Conservation (phyloP, 2,113 vertebrate species). For the Hippocampus zosterae region DNA sequence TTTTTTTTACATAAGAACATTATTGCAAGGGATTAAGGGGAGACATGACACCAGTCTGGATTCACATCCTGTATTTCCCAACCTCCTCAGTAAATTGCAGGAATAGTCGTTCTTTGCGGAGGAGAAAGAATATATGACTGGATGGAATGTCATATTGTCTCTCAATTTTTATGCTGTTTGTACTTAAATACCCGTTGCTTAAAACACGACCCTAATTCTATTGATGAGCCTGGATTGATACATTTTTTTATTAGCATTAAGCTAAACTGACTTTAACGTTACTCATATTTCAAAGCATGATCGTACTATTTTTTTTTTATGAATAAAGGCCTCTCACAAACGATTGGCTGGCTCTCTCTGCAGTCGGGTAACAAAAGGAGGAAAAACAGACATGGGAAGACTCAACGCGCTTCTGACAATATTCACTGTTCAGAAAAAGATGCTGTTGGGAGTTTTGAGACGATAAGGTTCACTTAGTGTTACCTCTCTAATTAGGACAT, state of each 20-base stretch:
- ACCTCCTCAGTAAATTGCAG: too few species aligned
- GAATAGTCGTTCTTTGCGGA: neutral
- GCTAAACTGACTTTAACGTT: too few species aligned
- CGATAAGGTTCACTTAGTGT: conserved; percentile 36
- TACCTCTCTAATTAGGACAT: conserved; percentile 36
- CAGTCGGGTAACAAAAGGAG: neutral
- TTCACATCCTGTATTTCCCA: neutral
- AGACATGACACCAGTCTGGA: neutral
- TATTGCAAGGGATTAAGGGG: neutral
- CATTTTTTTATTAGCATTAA: too few species aligned
- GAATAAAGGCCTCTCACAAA: neutral
- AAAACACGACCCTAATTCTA: too few species aligned
- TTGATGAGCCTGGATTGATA: too few species aligned
- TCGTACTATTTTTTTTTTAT: neutral
- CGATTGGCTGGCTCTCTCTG: neutral
- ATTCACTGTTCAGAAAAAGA: conserved; percentile 20
- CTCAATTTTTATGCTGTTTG: too few species aligned
- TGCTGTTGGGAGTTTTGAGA: neutral
- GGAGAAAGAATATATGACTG: neutral
- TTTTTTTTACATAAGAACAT: neutral
- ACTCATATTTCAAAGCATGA: too few species aligned
- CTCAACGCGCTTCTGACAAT: conserved; percentile 28
- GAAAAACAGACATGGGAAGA: conserved; percentile 11
- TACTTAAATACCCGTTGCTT: too few species aligned
- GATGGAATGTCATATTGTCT: too few species aligned